Conservation (phyloP, 2,113 vertebrate genomes). For the Hippolais icterina region DNA sequence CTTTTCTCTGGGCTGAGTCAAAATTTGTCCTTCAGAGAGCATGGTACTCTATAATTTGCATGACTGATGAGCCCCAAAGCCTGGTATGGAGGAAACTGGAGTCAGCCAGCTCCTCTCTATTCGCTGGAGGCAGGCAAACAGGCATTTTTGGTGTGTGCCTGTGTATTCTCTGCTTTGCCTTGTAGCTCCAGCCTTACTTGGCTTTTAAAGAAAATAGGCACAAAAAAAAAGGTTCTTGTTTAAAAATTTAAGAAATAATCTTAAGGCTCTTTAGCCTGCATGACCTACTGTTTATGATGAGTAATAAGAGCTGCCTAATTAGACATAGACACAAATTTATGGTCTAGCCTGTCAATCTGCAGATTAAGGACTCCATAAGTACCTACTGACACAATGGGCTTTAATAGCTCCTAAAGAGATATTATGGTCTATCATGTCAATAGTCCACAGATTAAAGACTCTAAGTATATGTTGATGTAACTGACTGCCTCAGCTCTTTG, state of each 20-base stretch:
- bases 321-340: slow-evolving; percentile 9
- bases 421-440: slow-evolving; percentile 2
- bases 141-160: slow-evolving; percentile 61
- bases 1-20: slow-evolving; percentile 59
- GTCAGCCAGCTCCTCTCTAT: slow-evolving; percentile 25
- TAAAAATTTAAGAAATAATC: neutral
- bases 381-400: neutral
- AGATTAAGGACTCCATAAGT: slow-evolving; percentile 23
- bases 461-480: neutral
- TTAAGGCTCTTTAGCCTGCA: neutral
- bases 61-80: slow-evolving; percentile 70
- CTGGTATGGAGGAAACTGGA: slow-evolving; percentile 70
- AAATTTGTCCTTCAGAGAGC: slow-evolving; percentile 69
- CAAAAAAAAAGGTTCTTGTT: neutral
- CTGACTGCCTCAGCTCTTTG: neutral
- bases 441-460: slow-evolving; percentile 47
- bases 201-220: slow-evolving; percentile 9
- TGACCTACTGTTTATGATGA: neutral
- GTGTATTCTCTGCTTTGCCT: neutral
- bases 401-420: slow-evolving; percentile 35
- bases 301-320: slow-evolving; percentile 31
- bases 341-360: slow-evolving; percentile 5
- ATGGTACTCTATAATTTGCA: slow-evolving; percentile 78
- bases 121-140: slow-evolving; percentile 69
- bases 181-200: neutral